Percentiles rank a stretch among this genome's conserved stretches.
These are phyloP conservation scores for Cyphomyrmex costatus DNA, from an alignment of 1,140 invertebrate species.

Conservation along the genomic window DNA sequence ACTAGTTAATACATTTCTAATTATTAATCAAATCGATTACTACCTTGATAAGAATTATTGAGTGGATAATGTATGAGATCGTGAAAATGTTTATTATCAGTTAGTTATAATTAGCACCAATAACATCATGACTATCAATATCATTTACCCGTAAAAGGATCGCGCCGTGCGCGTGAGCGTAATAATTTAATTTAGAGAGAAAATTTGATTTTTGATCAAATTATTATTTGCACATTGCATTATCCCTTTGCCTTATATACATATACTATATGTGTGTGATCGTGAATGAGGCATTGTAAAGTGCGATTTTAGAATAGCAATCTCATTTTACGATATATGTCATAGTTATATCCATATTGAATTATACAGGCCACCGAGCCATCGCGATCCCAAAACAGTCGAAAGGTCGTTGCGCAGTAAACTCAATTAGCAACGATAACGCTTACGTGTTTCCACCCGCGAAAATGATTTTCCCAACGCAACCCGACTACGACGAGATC, in stretches of 20 bases:
- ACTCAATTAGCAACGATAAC: slow-evolving; percentile 63
- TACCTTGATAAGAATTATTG: slow-evolving; percentile 16
- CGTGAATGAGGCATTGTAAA: background rate
- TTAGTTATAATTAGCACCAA: slow-evolving; percentile 16
- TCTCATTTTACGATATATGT: slow-evolving; percentile 57
- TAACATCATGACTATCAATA: slow-evolving; percentile 33
- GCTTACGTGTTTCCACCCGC: slow-evolving; percentile 52
- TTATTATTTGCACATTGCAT: slow-evolving; percentile 64
- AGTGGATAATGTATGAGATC: slow-evolving; percentile 17
- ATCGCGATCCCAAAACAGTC: slow-evolving; percentile 47
- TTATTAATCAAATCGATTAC: slow-evolving; percentile 40
- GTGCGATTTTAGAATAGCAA: slow-evolving; percentile 67
- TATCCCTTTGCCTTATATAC: slow-evolving; percentile 23
- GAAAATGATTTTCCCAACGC: slow-evolving; percentile 52
- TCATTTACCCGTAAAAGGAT: slow-evolving; percentile 65
- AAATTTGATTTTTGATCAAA: slow-evolving; percentile 66
- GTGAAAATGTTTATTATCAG: slow-evolving; percentile 50
- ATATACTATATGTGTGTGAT: background rate
- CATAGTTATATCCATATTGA: slow-evolving; percentile 40
- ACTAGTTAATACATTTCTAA: background rate
- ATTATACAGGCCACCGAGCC: slow-evolving; percentile 37
- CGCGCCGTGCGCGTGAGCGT: no score
- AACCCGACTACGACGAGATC: background rate
- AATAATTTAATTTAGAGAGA: slow-evolving; percentile 66
- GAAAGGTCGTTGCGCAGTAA: slow-evolving; percentile 57